Evolutionary conservation across 2,113 vertebrate genomes (phyloP).

Genomic region (Erinaceus europaeus): DNA sequence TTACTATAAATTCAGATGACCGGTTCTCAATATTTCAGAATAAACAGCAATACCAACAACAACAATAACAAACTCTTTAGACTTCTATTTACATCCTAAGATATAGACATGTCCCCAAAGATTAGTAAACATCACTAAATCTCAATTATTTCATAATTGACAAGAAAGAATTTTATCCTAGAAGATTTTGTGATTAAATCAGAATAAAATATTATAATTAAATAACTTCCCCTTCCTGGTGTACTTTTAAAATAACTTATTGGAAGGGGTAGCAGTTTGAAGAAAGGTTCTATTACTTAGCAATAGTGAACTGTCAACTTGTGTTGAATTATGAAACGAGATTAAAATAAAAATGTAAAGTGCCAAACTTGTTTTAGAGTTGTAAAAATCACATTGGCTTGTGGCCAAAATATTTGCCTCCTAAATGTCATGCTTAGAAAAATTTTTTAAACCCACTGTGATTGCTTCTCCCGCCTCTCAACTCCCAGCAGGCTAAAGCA

Average conservation of each 20-base stretch:
- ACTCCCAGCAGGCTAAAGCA: slow-evolving; percentile 65
- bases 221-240: not conserved
- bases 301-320: slow-evolving; percentile 48
- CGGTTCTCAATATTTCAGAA: no score
- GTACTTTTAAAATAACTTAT: not conserved
- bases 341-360: slow-evolving; percentile 37
- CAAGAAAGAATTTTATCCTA: not conserved
- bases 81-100: not conserved
- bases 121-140: not conserved
- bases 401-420: slow-evolving; percentile 49
- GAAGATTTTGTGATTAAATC: not conserved
- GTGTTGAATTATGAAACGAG: slow-evolving; percentile 47
- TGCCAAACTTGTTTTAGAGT: slow-evolving; percentile 58
- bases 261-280: not conserved
- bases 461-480: slow-evolving; percentile 69
- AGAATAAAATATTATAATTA: not conserved
- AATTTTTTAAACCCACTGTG: slow-evolving; percentile 75
- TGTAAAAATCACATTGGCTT: slow-evolving; percentile 48
- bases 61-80: not conserved
- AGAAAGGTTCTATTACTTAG: slow-evolving; percentile 18
- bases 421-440: slow-evolving; percentile 70
- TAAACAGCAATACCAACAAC: no score
- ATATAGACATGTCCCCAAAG: not conserved
- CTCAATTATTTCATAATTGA: not conserved
- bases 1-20: no score